Conservation (phyloP, 2,888 invertebrate genomes). For the Syrphus vitripennis region DNA sequence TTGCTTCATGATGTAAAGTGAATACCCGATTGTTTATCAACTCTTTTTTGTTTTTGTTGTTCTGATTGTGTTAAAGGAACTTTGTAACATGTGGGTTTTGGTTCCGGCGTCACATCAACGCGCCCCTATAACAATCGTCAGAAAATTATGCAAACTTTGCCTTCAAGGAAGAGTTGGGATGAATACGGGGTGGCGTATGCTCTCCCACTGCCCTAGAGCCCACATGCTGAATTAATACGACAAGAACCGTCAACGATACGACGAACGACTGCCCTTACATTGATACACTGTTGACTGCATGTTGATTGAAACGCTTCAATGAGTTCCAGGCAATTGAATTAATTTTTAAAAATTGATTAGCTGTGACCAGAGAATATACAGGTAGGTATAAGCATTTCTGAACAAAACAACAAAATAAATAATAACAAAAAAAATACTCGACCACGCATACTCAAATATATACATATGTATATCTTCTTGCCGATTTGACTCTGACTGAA, state of each 20-base stretch:
- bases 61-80: slow-evolving; percentile 34
- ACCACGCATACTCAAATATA: slow-evolving; percentile 44
- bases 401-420: slow-evolving; percentile 30
- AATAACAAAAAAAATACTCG: slow-evolving; percentile 22
- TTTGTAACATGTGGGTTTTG: slow-evolving; percentile 68
- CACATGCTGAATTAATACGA: slow-evolving; percentile 75
- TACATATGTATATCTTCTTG: slow-evolving; percentile 3
- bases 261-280: slow-evolving; percentile 18
- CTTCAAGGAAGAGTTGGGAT: slow-evolving; percentile 42
- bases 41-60: slow-evolving; percentile 15
- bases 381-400: slow-evolving; percentile 26
- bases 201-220: slow-evolving; percentile 30
- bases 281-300: slow-evolving; percentile 59
- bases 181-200: not conserved
- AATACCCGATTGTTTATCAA: slow-evolving; percentile 37
- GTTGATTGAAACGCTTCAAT: slow-evolving; percentile 76
- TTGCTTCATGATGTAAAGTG: slow-evolving; percentile 22
- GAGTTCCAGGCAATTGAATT: slow-evolving; percentile 80
- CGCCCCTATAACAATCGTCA: slow-evolving; percentile 76
- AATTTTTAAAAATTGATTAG: slow-evolving; percentile 81
- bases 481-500: slow-evolving; percentile 1
- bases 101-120: slow-evolving; percentile 74
- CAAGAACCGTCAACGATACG: slow-evolving; percentile 58
- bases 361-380: slow-evolving; percentile 71
- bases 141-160: slow-evolving; percentile 81